Base-by-base conservation (phyloP, 2,888 invertebrate genomes). In the Beris morrisii region DNA sequence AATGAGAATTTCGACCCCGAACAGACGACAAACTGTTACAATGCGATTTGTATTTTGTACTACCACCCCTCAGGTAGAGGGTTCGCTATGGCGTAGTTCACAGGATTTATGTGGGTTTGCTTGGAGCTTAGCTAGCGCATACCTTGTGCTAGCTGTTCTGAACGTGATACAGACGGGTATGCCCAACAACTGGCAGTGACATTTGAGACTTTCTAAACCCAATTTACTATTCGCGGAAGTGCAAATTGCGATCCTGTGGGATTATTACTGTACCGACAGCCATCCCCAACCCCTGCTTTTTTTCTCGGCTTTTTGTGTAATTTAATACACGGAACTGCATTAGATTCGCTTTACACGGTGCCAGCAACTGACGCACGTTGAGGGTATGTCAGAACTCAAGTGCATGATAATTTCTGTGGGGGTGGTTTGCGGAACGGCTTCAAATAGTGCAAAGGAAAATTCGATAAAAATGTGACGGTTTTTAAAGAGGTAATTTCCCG, bases 181-280 rank as follows among this genome's bases (percentile, higher is more conserved):
- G 15, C 28, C 15, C 46, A 46, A 12, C 12, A 38, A 31, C 55
- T 55, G 55, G 11, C 43, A 31, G 43, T 56, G 56, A 56, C 43
- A 56, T 38, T 56, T 56, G 56, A 56, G 38, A 56, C 43, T 56
- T 56, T 43, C 30, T 31, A 28, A 56, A 56, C 56, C 56, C 56
- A 56, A 56, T 56, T 56, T 56, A 56, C 28, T 22, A 43, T 15
- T 56, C 32, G 28, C 56, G 56, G 43, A 56, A 56, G 56, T 56
- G 43, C 28, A 56, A 56, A 44, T 38, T 13, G 53, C 22, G 22
- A 22, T 22, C 13, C 48, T 22, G 13, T 13, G 15, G 56, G 56
- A 53, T 53, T 53, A 30, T 30, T 31, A 53, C n/a, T 53, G 38
- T 7, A 38, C 38, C 38, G 9, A 9, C 5, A 38, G 3, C 38